Conservation (phyloP, 2,888 invertebrate genomes). For the Drosophila recens region DNA sequence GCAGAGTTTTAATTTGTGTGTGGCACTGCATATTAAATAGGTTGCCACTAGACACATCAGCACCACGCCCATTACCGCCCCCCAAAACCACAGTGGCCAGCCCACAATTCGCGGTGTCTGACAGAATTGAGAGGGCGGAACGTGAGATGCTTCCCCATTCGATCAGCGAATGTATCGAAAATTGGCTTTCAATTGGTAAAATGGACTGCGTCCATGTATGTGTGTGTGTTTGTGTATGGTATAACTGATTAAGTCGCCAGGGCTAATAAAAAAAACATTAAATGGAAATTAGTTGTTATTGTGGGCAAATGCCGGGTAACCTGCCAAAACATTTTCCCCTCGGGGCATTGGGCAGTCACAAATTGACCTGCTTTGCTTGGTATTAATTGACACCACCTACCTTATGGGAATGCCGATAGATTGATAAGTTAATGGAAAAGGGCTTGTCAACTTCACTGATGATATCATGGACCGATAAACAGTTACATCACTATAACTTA, state of each 20-base stretch:
- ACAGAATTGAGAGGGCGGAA: slow-evolving; percentile 56
- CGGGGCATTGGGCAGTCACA: slow-evolving; percentile 3
- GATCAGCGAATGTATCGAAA: slow-evolving; percentile 38
- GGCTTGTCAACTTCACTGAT: background rate
- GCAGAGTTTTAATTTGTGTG: slow-evolving; percentile 72
- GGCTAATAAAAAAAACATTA: slow-evolving; percentile 52
- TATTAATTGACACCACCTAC: slow-evolving; percentile 35
- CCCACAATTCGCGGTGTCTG: slow-evolving; percentile 26
- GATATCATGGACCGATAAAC: background rate
- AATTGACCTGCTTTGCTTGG: slow-evolving; percentile 38
- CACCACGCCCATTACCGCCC: slow-evolving; percentile 4
- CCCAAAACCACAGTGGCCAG: background rate
- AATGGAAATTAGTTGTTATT: slow-evolving; percentile 45
- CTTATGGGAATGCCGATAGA: background rate
- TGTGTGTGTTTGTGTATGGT: background rate
- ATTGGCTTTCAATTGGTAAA: no score
- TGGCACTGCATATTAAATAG: slow-evolving; percentile 72
- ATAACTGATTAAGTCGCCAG: slow-evolving; percentile 45
- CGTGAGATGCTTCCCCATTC: slow-evolving; percentile 31
- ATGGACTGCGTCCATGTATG: slow-evolving; percentile 1
- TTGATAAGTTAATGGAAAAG: background rate
- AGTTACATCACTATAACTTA: no score
- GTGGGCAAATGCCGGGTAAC: slow-evolving; percentile 16
- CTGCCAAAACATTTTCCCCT: slow-evolving; percentile 24
- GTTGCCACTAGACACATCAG: slow-evolving; percentile 31